Percentiles rank a stretch among this genome's conserved stretches.
Evolutionary conservation across 2,797 vertebrate genomes (phyloP).

Genomic region (Podarcis siculus): DNA sequence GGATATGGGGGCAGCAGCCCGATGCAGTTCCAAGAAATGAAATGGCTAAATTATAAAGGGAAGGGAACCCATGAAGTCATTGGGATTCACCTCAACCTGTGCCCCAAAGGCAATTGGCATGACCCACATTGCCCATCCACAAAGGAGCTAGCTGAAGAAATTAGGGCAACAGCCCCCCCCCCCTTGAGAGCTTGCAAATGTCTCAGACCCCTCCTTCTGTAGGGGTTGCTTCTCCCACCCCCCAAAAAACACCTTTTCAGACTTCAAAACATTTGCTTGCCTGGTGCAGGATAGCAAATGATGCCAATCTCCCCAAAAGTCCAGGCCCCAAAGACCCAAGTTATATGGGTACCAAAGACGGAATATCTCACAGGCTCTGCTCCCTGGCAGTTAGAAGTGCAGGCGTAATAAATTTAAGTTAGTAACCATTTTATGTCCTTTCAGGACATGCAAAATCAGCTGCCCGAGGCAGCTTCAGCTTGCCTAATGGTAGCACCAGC

Average conservation of each 20-base stretch:
- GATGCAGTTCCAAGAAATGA: too few species aligned
- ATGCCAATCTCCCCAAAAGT: accelerated
- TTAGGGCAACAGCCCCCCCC: not conserved
- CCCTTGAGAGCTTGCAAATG: not conserved
- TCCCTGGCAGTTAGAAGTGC: too few species aligned
- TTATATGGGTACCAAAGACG: too few species aligned
- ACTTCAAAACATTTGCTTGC: not conserved
- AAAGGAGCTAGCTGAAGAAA: not conserved
- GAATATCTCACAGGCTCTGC: too few species aligned
- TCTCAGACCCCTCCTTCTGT: not conserved
- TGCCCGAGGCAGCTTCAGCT: too few species aligned
- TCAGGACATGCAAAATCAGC: too few species aligned
- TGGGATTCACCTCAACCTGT: too few species aligned
- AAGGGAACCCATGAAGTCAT: not conserved
- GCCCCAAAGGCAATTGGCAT: not conserved
- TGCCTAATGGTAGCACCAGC: too few species aligned
- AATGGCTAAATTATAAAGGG: not conserved
- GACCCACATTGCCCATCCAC: not conserved
- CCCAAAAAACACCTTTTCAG: not conserved
- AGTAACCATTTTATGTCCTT: too few species aligned
- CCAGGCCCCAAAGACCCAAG: not conserved
- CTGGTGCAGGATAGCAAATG: not conserved
- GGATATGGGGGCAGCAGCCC: not conserved
- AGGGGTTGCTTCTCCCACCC: not conserved
- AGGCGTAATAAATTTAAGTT: too few species aligned